Base-by-base conservation (phyloP, 2,888 invertebrate genomes). In the Sthenelais limicola region DNA sequence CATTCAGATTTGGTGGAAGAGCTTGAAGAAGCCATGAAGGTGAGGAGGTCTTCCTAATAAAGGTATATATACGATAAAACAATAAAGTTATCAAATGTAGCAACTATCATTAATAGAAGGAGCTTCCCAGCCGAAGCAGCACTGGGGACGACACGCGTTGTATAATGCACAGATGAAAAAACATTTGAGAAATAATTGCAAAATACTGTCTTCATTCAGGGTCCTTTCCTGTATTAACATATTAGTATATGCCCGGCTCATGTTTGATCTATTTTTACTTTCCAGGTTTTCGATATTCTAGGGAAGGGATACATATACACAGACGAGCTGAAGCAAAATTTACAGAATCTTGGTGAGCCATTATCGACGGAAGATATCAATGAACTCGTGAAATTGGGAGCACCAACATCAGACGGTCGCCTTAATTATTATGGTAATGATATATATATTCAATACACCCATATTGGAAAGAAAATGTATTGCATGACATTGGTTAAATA, bases 241-340 rank as follows among this genome's bases (percentile, higher is more conserved):
- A n/a, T n/a, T n/a, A n/a, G n/a, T n/a, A n/a, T n/a, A n/a, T n/a
- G n/a, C n/a, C n/a, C n/a, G n/a, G n/a, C n/a, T n/a, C n/a, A n/a
- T n/a, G n/a, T n/a, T n/a, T n/a, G n/a, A n/a, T n/a, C n/a, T n/a
- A n/a, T n/a, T n/a, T n/a, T n/a, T n/a, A n/a, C n/a, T n/a, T 26
- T 28, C 4, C 68, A 68, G 68, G 30, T 30, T 24, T 68, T 68
- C 35, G 68, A 68, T 35, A 68, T 51, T 24, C 32, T 68, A 4
- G 68, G 68, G 18, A 48, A 51, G 33, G 68, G 68, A 32, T 68
- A 68, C 68, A 68, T 68, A 32, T 48, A 68, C 51, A 35, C 35
- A 9, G 68, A 68, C 21, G 68, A 68, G 51, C 24, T 68, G 32
- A 68, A 48, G 24, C 48, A 51, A 48, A 49, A 51, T 52, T 35